Evolutionary conservation across 1,140 invertebrate genomes (phyloP), one percentile per base, ranked within the genome.

Genomic region (Druon quercuslanigerum): DNA sequence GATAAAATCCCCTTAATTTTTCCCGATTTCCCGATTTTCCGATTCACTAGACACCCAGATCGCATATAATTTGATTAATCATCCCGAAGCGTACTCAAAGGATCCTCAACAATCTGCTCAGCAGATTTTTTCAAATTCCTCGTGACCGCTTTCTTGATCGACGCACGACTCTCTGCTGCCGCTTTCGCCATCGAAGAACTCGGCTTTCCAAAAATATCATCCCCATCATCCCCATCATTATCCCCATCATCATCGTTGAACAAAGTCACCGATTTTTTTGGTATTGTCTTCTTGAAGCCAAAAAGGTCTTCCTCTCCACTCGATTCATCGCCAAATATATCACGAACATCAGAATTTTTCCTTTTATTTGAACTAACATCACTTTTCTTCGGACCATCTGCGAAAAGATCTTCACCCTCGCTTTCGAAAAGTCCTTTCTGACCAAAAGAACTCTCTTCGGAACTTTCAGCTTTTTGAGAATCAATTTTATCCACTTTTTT

Each of bases 81-180:
- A 13, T 91, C 87, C 70, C 82, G 83, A 17, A 91, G 70, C 76
- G 88, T 74, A 77, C 89, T 90, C 20, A 91, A 77, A 2, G 90
- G 90, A 83, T 91, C 90, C 56, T 90, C 85, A 11, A 81, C 80
- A 19, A 91, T 91, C 19, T 87, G 87, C 71, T 91, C 87, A 7
- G 86, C 89, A n/a, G 89, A 91, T 82, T 90, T 91, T 52, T 86
- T 91, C 25, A 91, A 66, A 72, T 91, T 88, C 52, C 83, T 89
- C 0, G 86, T 90, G 7, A 89, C 73, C 3, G 87, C 50, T 77
- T 89, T 91, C 72, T 89, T 90, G 6, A 83, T 25, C 1, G 71
- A 54, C 9, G 74, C 40, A 40, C 82, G 85, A 60, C 50, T 84
- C 5, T 84, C 70, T 5, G 17, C 70, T 5, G 17, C 72, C 40